Evolutionary conservation across 2,888 invertebrate species (phyloP), one percentile per base, ranked within the genome.

Genomic region (Unio pictorum): DNA sequence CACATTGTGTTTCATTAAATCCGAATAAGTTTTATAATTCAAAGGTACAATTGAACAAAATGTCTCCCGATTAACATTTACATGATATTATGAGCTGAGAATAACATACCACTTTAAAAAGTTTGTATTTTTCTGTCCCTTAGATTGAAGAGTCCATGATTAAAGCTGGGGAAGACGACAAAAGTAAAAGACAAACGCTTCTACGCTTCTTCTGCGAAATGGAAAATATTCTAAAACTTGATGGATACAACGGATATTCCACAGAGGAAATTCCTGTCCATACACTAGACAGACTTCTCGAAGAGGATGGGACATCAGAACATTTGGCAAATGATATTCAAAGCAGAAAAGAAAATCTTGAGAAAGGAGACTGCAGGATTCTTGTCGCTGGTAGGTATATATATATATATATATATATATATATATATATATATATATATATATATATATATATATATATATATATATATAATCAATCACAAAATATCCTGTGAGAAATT

Each of bases 371-470:
- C 61, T 84, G 84, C 59, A 75, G 77, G 34, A 67, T 85, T 26
- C 76, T 85, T 15, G 81, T 85, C 11, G 79, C 84, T 61, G 85
- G 85, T 85, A 66, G 68, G 72, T 69, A 28, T 8, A 1, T 11
- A 18, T 6, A 23, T 23, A 23, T 23, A 23, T 23, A 23, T 23
- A 23, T 23, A 23, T 23, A 23, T 23, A 23, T 23, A 23, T 23
- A 23, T 23, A 23, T 23, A 23, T 23, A 23, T 23, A 23, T 23
- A 23, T 23, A 23, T 23, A 23, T 23, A 23, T 23, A 23, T 23
- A 23, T 23, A 23, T 23, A 23, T 23, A 23, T 23, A 23, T 23
- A 23, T 23, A 23, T 23, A 23, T 23, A 23, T 23, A 23, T 23
- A 23, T 23, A 23, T 23, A 23, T 23, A 23, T 23, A 23, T 23